Conservation (phyloP, 2,797 vertebrate genomes). For the Coranthus polyacanthus region DNA sequence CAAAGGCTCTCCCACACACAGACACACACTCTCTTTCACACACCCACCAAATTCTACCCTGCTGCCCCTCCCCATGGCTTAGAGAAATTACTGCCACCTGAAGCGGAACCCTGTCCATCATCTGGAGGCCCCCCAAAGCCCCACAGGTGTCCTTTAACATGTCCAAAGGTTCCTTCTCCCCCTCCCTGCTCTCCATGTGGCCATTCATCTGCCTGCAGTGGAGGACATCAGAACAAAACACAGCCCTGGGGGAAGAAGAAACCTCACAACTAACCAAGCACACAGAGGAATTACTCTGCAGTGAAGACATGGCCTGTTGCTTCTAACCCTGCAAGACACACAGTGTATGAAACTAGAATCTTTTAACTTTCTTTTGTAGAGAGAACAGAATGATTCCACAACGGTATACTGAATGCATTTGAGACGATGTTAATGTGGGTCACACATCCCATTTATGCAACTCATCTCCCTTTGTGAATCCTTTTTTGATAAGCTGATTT, state of each 20-base stretch:
- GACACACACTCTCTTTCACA: slow-evolving; percentile 14
- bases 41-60: slow-evolving; percentile 42
- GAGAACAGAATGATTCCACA: not conserved
- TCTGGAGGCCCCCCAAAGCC: slow-evolving; percentile 73
- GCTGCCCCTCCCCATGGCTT: slow-evolving; percentile 55
- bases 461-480: slow-evolving; percentile 11
- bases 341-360: slow-evolving; percentile 25
- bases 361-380: slow-evolving; percentile 10
- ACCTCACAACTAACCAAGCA: slow-evolving; percentile 63
- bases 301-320: slow-evolving; percentile 50
- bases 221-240: slow-evolving; percentile 81
- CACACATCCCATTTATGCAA: slow-evolving; percentile 20
- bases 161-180: slow-evolving; percentile 58
- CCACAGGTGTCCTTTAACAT: slow-evolving; percentile 83
- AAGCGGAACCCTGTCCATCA: slow-evolving; percentile 84
- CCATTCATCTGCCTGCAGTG: slow-evolving; percentile 74
- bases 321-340: slow-evolving; percentile 42
- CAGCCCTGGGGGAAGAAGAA: slow-evolving; percentile 52
- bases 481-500: slow-evolving; percentile 30
- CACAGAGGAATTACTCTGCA: slow-evolving; percentile 65
- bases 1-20: slow-evolving; percentile 1
- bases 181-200: slow-evolving; percentile 67
- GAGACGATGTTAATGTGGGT: slow-evolving; percentile 14
- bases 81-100: slow-evolving; percentile 83
- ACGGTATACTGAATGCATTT: slow-evolving; percentile 14